Conservation (phyloP, 2,797 vertebrate genomes). For the Malacoraja senta region DNA sequence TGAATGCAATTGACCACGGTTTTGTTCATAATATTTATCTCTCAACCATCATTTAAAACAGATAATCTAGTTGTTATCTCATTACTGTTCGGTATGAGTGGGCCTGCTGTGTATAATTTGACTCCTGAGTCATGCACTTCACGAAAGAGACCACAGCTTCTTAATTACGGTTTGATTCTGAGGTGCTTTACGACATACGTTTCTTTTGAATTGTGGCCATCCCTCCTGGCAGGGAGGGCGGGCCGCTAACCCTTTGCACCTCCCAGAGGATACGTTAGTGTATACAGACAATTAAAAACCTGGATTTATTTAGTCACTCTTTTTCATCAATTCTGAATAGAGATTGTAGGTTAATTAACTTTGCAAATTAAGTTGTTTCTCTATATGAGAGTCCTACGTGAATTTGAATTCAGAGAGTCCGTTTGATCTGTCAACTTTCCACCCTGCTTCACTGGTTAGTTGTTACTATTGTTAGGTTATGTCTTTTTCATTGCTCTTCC, state of each 20-base stretch:
- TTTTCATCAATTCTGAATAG: not conserved
- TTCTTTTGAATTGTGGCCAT: not conserved
- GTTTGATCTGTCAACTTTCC: not conserved
- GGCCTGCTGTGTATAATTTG: not conserved
- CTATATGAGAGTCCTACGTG: not conserved
- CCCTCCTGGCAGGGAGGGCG: not conserved
- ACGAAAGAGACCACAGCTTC: not conserved
- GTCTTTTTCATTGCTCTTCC: not conserved
- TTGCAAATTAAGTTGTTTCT: not conserved
- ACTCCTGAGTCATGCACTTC: not conserved
- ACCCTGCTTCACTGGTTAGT: not conserved
- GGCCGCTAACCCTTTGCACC: not conserved
- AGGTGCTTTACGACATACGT: not conserved
- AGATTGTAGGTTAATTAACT: not conserved
- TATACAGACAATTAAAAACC: not conserved
- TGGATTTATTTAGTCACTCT: not conserved
- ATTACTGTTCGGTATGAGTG: not conserved
- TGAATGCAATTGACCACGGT: not conserved
- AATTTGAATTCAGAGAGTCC: not conserved
- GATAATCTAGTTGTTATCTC: not conserved
- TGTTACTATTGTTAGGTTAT: not conserved
- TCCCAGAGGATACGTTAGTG: not conserved
- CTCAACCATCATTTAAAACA: not conserved
- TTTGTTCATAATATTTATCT: not conserved
- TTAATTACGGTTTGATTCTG: not conserved